Percentiles rank a stretch among this genome's conserved stretches.
These are phyloP conservation scores for Urocyon cinereoargenteus DNA, from an alignment of 2,797 vertebrate species.

Conservation along the genomic window DNA sequence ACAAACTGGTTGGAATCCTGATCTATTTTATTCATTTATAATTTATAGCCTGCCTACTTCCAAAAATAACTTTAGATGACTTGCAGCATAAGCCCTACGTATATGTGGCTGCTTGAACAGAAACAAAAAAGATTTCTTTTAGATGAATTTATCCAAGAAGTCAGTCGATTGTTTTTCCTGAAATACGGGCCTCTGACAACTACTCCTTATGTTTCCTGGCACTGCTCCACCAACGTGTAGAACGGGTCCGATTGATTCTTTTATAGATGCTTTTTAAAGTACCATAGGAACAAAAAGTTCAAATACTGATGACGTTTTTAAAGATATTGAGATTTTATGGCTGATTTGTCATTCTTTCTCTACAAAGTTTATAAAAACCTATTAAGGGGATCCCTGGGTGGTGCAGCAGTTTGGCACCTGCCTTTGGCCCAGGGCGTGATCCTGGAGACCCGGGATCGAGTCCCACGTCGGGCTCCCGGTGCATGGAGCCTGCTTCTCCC, in stretches of 20 bases:
- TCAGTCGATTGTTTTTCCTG: neutral
- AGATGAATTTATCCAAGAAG: neutral
- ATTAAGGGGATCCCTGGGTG: no score
- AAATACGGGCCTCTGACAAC: neutral
- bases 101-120: neutral
- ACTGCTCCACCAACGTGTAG: neutral
- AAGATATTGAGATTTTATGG: neutral
- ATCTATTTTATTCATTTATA: slow-evolving; percentile 4
- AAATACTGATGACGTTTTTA: neutral
- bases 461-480: no score
- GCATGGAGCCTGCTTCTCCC: no score
- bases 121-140: neutral
- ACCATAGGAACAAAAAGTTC: neutral
- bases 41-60: slow-evolving; percentile 46
- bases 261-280: neutral
- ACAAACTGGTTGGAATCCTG: neutral
- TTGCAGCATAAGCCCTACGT: neutral
- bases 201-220: neutral
- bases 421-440: no score
- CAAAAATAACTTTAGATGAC: slow-evolving; percentile 32
- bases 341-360: neutral
- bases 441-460: no score
- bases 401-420: no score
- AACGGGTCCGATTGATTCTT: neutral
- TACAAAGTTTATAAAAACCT: neutral